These are phyloP conservation scores for Marcusenius ussheri DNA, from an alignment of 2,113 vertebrate species.

Conservation along the genomic window DNA sequence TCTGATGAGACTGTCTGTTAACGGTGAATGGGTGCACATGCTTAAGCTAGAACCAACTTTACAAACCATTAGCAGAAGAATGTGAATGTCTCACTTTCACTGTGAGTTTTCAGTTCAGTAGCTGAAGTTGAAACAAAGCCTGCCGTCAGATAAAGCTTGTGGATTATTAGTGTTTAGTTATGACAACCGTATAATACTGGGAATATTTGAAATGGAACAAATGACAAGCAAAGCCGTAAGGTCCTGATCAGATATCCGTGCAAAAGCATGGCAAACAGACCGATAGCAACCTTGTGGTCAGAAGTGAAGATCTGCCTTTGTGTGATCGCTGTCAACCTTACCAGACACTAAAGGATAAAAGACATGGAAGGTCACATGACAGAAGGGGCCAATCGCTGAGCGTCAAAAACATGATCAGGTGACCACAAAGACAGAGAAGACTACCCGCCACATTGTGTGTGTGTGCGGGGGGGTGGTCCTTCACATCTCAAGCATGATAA, in stretches of 20 bases:
- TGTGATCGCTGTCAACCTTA: slow-evolving; percentile 93
- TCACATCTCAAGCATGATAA: not conserved
- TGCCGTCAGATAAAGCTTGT: not conserved
- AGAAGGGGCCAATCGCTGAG: slow-evolving; percentile 61
- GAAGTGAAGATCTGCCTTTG: slow-evolving; percentile 90
- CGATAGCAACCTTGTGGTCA: slow-evolving; percentile 84
- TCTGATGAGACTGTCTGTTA: not conserved
- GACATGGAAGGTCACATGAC: slow-evolving; percentile 79
- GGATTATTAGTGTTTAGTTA: not conserved
- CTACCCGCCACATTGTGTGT: not conserved
- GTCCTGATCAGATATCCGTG: slow-evolving; percentile 50
- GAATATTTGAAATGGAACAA: slow-evolving; percentile 13
- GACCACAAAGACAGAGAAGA: not conserved
- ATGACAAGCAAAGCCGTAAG: slow-evolving; percentile 40
- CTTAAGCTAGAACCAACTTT: slow-evolving; percentile 55
- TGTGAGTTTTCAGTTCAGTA: not conserved
- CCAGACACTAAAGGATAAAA: slow-evolving; percentile 82
- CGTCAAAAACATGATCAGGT: slow-evolving; percentile 51
- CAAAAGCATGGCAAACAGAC: slow-evolving; percentile 64
- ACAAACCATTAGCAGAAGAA: slow-evolving; percentile 38
- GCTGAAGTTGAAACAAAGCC: not conserved
- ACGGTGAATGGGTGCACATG: slow-evolving; percentile 61
- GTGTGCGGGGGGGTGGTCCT: not conserved
- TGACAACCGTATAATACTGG: not conserved
- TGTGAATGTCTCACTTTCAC: not conserved